phyloP scores from a whole-genome alignment of 2,888 invertebrate genomes.

The Lepeophtheirus nordmannii region DNA sequence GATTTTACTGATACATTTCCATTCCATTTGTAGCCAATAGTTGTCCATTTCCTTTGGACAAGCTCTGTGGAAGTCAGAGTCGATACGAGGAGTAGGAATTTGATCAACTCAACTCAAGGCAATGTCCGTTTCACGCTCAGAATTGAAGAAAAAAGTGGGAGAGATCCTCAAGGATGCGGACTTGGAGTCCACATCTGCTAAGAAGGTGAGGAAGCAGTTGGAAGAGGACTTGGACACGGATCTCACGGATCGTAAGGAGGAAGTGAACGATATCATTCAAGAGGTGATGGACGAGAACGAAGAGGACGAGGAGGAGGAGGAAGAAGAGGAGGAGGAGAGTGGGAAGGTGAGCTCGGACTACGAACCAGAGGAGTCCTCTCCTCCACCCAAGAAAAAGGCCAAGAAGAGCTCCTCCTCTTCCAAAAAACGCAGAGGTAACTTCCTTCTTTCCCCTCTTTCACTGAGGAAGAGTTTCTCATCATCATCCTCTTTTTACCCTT shows the following conservation, averaged over 20 bases:
- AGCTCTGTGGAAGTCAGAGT: no score
- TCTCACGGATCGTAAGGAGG: slow-evolving; percentile 56
- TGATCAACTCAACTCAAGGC: no score
- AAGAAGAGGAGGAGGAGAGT: slow-evolving; percentile 29
- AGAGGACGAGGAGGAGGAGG: slow-evolving; percentile 31
- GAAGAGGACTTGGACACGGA: slow-evolving; percentile 64
- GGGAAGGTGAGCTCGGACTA: slow-evolving; percentile 12
- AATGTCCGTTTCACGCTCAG: not conserved
- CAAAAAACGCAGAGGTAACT: no score
- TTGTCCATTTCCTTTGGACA: no score
- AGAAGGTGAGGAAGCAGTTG: slow-evolving; percentile 64
- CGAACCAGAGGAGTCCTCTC: not conserved
- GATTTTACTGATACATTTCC: no score
- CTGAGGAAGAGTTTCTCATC: no score
- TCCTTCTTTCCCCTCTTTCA: no score
- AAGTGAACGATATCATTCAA: slow-evolving; percentile 76
- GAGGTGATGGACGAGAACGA: slow-evolving; percentile 45
- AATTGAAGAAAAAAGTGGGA: slow-evolving; percentile 34
- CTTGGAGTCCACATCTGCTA: slow-evolving; percentile 64
- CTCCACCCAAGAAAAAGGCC: not conserved
- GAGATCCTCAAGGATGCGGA: slow-evolving; percentile 75
- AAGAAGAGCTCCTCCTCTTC: not conserved
- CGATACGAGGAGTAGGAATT: no score
- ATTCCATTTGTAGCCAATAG: no score
- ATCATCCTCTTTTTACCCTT: no score